A percentile compares a stretch with the other conserved stretches of the same genome.
phyloP scores from a whole-genome alignment of 1,140 invertebrate genomes.

The Dicyema japonicum region DNA sequence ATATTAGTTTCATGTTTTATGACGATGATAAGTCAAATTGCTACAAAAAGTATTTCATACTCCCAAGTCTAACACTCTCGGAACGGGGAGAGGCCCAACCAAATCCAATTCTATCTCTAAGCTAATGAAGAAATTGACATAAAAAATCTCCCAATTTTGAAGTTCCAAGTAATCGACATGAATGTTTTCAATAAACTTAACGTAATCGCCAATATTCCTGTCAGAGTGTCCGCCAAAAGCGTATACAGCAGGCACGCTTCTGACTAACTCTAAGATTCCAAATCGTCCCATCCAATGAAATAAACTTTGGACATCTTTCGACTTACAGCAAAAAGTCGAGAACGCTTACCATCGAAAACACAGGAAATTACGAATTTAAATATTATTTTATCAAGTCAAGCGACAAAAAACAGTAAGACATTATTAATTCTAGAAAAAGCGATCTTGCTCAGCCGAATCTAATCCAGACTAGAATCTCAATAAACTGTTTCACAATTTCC shows the following conservation, averaged over 20 bases:
- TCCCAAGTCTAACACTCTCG: no score
- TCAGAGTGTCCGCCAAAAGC: slow-evolving; percentile 16
- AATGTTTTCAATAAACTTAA: slow-evolving; percentile 12
- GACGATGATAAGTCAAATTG: not conserved
- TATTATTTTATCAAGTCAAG: slow-evolving; percentile 12
- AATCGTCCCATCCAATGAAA: slow-evolving; percentile 13
- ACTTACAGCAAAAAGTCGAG: slow-evolving; percentile 14
- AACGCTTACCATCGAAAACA: slow-evolving; percentile 17
- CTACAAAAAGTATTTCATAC: no score
- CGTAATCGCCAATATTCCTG: slow-evolving; percentile 17
- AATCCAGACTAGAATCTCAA: no score
- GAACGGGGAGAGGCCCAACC: no score
- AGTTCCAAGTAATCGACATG: slow-evolving; percentile 18
- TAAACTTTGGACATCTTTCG: slow-evolving; percentile 17
- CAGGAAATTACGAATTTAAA: slow-evolving; percentile 18
- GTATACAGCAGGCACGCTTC: slow-evolving; percentile 16
- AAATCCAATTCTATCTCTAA: no score
- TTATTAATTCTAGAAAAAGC: slow-evolving; percentile 3
- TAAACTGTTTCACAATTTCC: slow-evolving; percentile 14
- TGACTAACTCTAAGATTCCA: slow-evolving; percentile 9
- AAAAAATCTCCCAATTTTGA: slow-evolving; percentile 14
- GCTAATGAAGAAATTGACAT: slow-evolving; percentile 12
- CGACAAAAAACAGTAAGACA: slow-evolving; percentile 6
- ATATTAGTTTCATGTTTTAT: not conserved
- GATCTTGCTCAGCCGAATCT: no score